Base-by-base conservation (phyloP, 92 coral and sea anemone genomes). In the Umimayanthus chanpuru region DNA sequence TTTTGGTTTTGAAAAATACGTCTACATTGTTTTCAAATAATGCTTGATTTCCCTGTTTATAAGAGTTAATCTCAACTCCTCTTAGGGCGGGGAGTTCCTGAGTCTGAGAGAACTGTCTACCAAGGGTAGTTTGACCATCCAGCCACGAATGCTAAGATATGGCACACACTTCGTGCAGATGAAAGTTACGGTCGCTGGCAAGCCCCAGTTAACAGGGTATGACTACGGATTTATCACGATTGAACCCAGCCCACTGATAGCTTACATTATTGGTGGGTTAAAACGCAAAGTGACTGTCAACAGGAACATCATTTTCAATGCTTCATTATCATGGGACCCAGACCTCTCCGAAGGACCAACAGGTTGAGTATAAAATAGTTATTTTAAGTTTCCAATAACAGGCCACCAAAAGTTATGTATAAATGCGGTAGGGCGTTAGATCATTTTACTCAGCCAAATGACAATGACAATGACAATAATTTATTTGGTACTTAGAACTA, bases 321-420 rank as follows among this genome's bases (percentile, higher is more conserved):
- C 83, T 3, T 79, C 83, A 11, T 79, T 79, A 28, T 79, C 83
- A 20, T 79, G 83, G 83, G 83, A 79, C 43, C 83, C 83, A 28
- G 83, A 79, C 41, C 9, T 79, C 83, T 49, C 83, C 6, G 65
- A 2, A 7, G 83, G 83, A 28, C 83, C 83, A 29, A 49, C 83
- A 79, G 83, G 83, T 79, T 79, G 14, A 39, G 79, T 38, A 75
- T 20, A 14, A 43, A 43, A 9, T 43, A 43, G 49, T 43, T 43
- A 43, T 43, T 5, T 43, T 9, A 11, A 11, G 50, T 47, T 47
- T 47, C 50, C 50, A 11, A 11, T 6, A 9, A 47, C 50, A 47
- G 11, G 50, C 50, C 50, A 11, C 50, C 10, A 9, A 9, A 47
- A 9, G 12, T 47, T 47, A 47, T 11, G 1, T 6, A 47, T 47